A percentile compares a stretch with the other conserved stretches of the same genome.
Conservation (phyloP, 2,113 vertebrate species). For the Opisthocomus hoazin region DNA sequence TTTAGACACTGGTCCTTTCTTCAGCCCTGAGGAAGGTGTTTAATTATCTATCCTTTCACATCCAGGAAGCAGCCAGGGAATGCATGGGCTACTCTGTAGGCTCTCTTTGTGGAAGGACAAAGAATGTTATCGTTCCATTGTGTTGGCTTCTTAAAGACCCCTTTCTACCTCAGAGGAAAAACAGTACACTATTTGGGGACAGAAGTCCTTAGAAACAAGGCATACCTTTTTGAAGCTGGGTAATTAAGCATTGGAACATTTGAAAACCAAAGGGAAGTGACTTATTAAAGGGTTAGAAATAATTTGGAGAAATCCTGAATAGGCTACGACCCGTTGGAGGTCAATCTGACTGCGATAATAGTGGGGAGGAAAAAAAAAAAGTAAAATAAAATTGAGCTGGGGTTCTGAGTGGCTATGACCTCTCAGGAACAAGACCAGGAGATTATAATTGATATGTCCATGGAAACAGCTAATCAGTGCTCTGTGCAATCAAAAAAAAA, state of each 20-base stretch:
- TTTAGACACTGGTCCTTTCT: constrained; percentile 3
- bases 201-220: not conserved
- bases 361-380: not conserved
- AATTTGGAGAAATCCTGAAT: not conserved
- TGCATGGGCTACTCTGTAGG: not conserved
- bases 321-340: not conserved
- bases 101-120: not conserved
- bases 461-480: not conserved
- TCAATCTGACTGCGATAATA: not conserved
- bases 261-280: not conserved
- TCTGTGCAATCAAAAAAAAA: not conserved
- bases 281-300: not conserved
- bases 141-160: not conserved
- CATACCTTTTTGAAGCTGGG: not conserved
- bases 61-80: not conserved
- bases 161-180: not conserved
- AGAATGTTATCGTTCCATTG: not conserved
- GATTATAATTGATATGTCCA: not conserved
- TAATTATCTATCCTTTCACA: not conserved
- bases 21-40: not conserved
- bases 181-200: not conserved
- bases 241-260: not conserved
- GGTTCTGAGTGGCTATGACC: not conserved
- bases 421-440: not conserved
- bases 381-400: not conserved